Conservation (phyloP, 2,888 invertebrate species). For the Tetropium fuscum region DNA sequence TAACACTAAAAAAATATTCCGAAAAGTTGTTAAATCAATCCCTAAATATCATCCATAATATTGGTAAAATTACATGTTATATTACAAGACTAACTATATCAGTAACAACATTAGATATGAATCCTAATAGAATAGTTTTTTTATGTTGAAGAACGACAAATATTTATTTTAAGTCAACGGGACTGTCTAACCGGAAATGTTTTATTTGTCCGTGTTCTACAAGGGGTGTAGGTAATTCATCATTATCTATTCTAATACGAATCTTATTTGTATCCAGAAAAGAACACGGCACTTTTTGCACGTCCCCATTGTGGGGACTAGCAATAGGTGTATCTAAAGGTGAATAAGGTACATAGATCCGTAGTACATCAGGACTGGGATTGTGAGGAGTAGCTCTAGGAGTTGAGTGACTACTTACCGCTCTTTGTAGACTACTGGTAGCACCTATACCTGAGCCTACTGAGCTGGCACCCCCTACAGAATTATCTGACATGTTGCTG, state of each 20-base stretch:
- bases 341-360: constrained; percentile 85
- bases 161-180: constrained; percentile 60
- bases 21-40: too few relatives aligned
- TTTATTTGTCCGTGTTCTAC: constrained; percentile 72
- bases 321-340: constrained; percentile 69
- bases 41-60: too few relatives aligned
- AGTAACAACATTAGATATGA: too few relatives aligned
- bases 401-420: constrained; percentile 71
- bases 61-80: too few relatives aligned
- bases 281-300: constrained; percentile 66
- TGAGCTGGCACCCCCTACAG: constrained; percentile 70
- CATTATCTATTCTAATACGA: constrained; percentile 77
- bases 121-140: too few relatives aligned
- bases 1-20: too few relatives aligned
- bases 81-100: too few relatives aligned
- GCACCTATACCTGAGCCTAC: constrained; percentile 65
- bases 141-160: too few relatives aligned
- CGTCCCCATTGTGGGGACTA: constrained; percentile 67
- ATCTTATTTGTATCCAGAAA: constrained; percentile 78
- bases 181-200: constrained; percentile 61
- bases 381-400: constrained; percentile 77
- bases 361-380: constrained; percentile 78
- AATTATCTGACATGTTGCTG: constrained; percentile 81
- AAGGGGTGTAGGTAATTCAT: constrained; percentile 75
- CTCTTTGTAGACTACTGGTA: constrained; percentile 67